Evolutionary conservation across 2,888 invertebrate genomes (phyloP).

Genomic region (Anagyrus pseudococci): DNA sequence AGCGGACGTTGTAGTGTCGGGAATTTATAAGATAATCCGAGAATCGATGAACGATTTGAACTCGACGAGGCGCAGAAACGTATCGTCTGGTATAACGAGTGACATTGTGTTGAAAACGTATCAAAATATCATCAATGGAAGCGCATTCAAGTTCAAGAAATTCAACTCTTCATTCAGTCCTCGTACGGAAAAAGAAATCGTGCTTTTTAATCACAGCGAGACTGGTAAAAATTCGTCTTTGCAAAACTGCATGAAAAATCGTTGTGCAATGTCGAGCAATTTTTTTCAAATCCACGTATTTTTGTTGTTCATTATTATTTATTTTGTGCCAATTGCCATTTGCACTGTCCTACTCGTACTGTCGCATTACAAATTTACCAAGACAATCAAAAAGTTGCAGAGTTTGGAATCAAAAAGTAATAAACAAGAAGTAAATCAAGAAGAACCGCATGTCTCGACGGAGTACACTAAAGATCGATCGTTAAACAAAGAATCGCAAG

Average conservation of each 20-base stretch:
- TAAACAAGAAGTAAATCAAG: no score
- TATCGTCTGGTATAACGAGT: no score
- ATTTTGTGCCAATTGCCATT: conserved; percentile 37
- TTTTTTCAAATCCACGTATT: conserved; percentile 53
- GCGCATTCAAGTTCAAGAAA: neutral
- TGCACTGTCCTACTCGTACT: conserved; percentile 30
- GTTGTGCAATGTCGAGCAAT: conserved; percentile 48
- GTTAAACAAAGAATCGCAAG: neutral
- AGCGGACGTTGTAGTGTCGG: conserved; percentile 46
- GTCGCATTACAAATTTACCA: conserved; percentile 33
- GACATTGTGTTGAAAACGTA: no score
- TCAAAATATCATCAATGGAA: neutral
- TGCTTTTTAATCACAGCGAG: neutral
- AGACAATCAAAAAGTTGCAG: conserved; percentile 17
- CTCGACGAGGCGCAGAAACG: neutral
- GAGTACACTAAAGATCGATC: neutral
- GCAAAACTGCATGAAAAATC: conserved; percentile 13
- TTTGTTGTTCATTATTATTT: conserved; percentile 47
- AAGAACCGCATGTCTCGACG: no score
- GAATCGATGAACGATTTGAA: conserved; percentile 31
- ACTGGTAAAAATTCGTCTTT: neutral
- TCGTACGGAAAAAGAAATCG: neutral
- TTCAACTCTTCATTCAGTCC: neutral
- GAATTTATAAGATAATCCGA: conserved; percentile 47
- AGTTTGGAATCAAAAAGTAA: conserved; percentile 8